Evolutionary conservation across 2,113 vertebrate species (phyloP), one percentile per base, ranked within the genome.

Genomic region (Herpailurus yagouaroundi): DNA sequence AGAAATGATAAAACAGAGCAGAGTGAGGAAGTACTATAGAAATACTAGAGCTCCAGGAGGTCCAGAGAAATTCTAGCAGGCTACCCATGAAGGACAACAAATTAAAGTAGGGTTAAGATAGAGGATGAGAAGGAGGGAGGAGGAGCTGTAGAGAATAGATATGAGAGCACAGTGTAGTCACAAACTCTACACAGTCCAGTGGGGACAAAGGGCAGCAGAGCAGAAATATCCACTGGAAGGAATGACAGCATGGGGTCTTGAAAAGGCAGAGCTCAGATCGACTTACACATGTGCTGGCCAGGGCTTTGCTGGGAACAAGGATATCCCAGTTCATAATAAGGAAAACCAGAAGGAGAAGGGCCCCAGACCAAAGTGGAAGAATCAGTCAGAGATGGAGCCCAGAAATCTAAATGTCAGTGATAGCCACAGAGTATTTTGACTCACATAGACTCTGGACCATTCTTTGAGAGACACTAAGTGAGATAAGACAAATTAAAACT

Each of bases 401-500:
- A 74, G 21, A 74, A 88, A 84, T 77, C 21, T 57, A 74, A 85
- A 86, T 52, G 60, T 82, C 82, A 87, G 88, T 68, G 82, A 76
- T 60, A 76, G 41, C 31, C 55, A 94, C 4, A 15, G 18, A 74
- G 19, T 4, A n/a, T 87, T 89, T 74, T 50, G 36, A 97, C 69
- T 95, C 69, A 41, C n/a, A 38, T 14, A 66, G 52, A 88, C 33
- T 77, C 57, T 21, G 25, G 29, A 21, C 2, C 19, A 69, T 76
- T 57, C n/a, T 96, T 68, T 63, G 21, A 83, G 52, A 92, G 95
- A 88, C n/a, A 60, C 16, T 90, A 74, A 95, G 48, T 0, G 50
- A 81, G 57, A 88, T 60, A 82, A 85, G 55, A 73, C 55, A 94
- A 95, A 96, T 73, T 74, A 94, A 83, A 92, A 16, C 55, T 82